Base-by-base conservation (phyloP, 37 sponge, comb jelly and placozoan genomes). In the Haliclona indistincta region DNA sequence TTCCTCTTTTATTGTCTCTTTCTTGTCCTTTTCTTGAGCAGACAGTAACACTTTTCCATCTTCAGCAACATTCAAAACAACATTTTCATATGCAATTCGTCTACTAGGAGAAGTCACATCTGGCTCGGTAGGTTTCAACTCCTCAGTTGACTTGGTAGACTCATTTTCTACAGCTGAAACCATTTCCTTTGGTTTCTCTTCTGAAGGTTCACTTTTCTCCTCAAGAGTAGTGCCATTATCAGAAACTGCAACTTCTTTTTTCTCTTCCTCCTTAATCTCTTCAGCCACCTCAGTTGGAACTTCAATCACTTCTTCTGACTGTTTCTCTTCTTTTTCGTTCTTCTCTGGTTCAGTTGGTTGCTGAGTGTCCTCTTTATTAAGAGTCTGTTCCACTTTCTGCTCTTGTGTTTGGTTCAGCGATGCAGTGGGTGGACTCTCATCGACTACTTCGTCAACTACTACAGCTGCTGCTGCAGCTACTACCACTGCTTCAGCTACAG, bases 141-240 rank as follows among this genome's bases (percentile, higher is more conserved):
- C 22, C 40, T 66, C 39, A 13, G 53, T 71, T n/a, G 44, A 68
- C 45, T 23, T 68, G 4, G 42, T 38, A 38, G n/a, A n/a, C n/a
- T 47, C 49, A 47, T 8, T 13, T 17, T 47, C 49, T 17, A 47
- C 49, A 47, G 13, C 49, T 47, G 49, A 47, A 17, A 13, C n/a
- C n/a, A n/a, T n/a, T 47, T 47, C 13, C 8, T 47, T 47, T 47
- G 49, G 13, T 47, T 17, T 47, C 49, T 17, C 13, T 47, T 17
- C 49, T 47, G 8, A 13, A 47, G 13, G 49, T 47, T 47, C 13
- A 47, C 13, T 47, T 47, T n/a, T n/a, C n/a, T n/a, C n/a, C n/a
- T n/a, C 13, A 20, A 30, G 33, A 60, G 15, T 20, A 60, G 63
- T 60, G 8, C 8, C 33, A 30, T 10, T 10, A n/a, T 20, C 8